Evolutionary conservation across 2,888 invertebrate genomes (phyloP).

Genomic region (Cloeon dipterum): DNA sequence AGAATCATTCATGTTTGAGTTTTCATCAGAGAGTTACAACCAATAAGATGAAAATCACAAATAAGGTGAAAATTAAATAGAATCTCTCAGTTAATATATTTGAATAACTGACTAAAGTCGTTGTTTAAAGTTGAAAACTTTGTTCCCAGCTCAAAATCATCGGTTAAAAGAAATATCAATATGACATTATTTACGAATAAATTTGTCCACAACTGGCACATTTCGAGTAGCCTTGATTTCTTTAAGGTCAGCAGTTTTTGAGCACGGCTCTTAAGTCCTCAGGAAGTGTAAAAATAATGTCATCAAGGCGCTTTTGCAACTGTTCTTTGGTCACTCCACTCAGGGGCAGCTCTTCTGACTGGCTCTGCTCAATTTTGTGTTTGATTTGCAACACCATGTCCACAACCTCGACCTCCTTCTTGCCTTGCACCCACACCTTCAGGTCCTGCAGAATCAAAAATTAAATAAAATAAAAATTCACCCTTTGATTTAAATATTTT

Average conservation of each 20-base stretch:
- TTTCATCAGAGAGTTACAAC: no score
- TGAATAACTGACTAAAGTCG: no score
- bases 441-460: conserved; percentile 41
- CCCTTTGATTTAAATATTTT: not conserved
- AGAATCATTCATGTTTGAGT: no score
- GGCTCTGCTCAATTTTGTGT: conserved; percentile 55
- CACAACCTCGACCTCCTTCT: conserved; percentile 91
- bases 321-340: conserved; percentile 26
- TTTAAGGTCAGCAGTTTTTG: conserved; percentile 14
- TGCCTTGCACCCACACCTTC: conserved; percentile 71
- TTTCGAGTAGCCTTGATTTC: no score
- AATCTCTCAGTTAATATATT: no score
- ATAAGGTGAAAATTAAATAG: no score
- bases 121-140: no score
- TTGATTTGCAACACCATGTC: conserved; percentile 87
- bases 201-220: no score
- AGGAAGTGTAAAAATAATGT: conserved; percentile 60
- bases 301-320: conserved; percentile 35
- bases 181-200: no score
- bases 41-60: no score
- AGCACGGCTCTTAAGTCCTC: conserved; percentile 70
- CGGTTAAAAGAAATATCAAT: no score
- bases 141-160: no score
- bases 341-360: conserved; percentile 28
- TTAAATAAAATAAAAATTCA: not conserved